These are phyloP conservation scores for Luperina nickerlii DNA, from an alignment of 2,888 invertebrate genomes.

Conservation along the genomic window DNA sequence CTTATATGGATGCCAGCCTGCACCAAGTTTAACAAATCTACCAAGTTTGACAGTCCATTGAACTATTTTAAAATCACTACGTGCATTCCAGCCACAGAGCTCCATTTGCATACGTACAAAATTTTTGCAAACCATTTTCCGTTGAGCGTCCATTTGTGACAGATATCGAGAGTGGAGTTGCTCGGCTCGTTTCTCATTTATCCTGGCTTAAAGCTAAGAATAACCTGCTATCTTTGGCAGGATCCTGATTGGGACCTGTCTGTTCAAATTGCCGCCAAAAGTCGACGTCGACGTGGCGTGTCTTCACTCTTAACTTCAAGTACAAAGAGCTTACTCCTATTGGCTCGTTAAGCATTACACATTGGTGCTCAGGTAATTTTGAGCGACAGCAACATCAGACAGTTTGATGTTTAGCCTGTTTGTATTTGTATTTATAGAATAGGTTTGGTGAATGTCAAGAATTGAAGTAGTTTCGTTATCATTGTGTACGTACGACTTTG, in stretches of 20 bases:
- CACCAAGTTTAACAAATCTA: background rate
- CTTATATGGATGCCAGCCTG: conserved; percentile 6
- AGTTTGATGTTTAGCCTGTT: conserved; percentile 43
- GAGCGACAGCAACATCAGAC: conserved; percentile 50
- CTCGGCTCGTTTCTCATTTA: conserved; percentile 52
- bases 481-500: conserved; percentile 27
- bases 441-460: conserved; percentile 21
- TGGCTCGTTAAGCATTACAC: conserved; percentile 59
- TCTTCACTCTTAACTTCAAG: conserved; percentile 41
- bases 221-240: conserved; percentile 58
- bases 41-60: background rate
- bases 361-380: conserved; percentile 54
- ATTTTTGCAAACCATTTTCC: conserved; percentile 44
- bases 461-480: conserved; percentile 39
- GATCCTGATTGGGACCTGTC: conserved; percentile 62
- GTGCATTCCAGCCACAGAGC: conserved; percentile 17
- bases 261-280: conserved; percentile 57
- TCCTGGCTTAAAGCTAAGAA: conserved; percentile 61
- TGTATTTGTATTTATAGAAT: conserved; percentile 42
- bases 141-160: conserved; percentile 42
- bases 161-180: conserved; percentile 41
- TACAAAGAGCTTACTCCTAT: conserved; percentile 58
- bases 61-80: conserved; percentile 44
- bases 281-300: conserved; percentile 40
- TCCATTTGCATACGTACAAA: conserved; percentile 52